Evolutionary conservation across 2,113 vertebrate species (phyloP).

Genomic region (Limanda limanda): DNA sequence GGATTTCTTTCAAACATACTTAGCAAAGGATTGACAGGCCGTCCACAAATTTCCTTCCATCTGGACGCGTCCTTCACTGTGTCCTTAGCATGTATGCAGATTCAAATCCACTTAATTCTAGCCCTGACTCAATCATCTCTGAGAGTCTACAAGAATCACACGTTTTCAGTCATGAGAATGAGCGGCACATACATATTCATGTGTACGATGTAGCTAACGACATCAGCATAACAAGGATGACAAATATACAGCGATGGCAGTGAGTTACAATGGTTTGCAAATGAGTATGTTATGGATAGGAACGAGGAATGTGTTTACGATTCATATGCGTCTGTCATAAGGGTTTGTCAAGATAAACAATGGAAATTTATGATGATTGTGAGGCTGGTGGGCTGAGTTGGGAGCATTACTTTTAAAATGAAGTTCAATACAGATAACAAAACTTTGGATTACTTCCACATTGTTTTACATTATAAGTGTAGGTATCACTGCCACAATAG

Average conservation of each 20-base stretch:
- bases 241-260: constrained; percentile 6
- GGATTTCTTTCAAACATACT: constrained; percentile 41
- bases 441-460: not conserved
- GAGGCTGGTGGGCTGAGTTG: not conserved
- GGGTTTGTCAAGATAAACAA: constrained; percentile 7
- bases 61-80: constrained; percentile 52
- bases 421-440: not conserved
- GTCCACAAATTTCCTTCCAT: constrained; percentile 68
- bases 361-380: not conserved
- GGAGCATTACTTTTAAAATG: not conserved
- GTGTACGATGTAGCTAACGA: constrained; percentile 19
- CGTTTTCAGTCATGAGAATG: constrained; percentile 32
- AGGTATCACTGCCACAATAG: not conserved
- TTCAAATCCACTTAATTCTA: constrained; percentile 70
- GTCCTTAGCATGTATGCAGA: constrained; percentile 61
- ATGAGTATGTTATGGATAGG: constrained; percentile 43
- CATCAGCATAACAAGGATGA: constrained; percentile 45
- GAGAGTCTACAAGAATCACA: constrained; percentile 31
- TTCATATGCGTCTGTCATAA: not conserved
- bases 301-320: constrained; percentile 13
- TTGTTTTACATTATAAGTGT: not conserved
- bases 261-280: constrained; percentile 18
- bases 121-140: constrained; percentile 69
- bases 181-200: too few relatives aligned
- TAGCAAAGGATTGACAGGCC: constrained; percentile 64